Evolutionary conservation across 2,888 invertebrate species (phyloP), one percentile per base, ranked within the genome.

Genomic region (Steromphala cineraria): DNA sequence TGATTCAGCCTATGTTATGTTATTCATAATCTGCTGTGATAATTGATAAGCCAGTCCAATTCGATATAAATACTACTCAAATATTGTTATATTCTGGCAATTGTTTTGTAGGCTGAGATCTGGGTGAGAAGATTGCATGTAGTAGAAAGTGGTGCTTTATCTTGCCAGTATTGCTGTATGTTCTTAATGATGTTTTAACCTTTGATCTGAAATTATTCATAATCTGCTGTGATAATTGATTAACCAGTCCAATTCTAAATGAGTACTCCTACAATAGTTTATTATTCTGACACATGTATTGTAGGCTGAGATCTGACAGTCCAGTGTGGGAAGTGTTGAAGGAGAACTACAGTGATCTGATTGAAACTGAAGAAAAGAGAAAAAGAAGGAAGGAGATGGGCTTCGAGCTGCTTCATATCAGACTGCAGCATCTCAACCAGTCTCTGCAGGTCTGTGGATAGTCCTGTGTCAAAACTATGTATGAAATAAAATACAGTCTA

Each of bases 41-140:
- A 46, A 13, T 8, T 10, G 10, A 46, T 46, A 10, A 46, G 10
- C 46, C 7, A 46, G 10, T 46, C 5, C 13, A 13, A 46, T 46
- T 46, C 13, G 36, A 10, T 1, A 46, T 46, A 8, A 1, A 1
- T 46, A 46, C 5, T 13, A 1, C 46, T 46, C 5, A 36, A 3
- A 3, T 13, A 10, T 10, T 10, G 1, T 13, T 1, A 46, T 46
- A 10, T 74, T n/a, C 40, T 24, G 31, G 2, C 4, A 13, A 75
- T 15, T 7, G 17, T 28, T 55, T 53, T 31, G 13, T 17, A 77
- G 77, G 15, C 36, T 77, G 7, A 13, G 31, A 36, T 28, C 53
- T 8, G 55, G 83, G 83, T 83, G 56, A 53, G 83, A 46, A 8
- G 46, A 36, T 8, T 46, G 46, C 13, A 13, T 46, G 46, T 46